A percentile compares a stretch with the other conserved stretches of the same genome.
phyloP scores from a whole-genome alignment of 2,888 invertebrate species.

The Abscondita cerata region DNA sequence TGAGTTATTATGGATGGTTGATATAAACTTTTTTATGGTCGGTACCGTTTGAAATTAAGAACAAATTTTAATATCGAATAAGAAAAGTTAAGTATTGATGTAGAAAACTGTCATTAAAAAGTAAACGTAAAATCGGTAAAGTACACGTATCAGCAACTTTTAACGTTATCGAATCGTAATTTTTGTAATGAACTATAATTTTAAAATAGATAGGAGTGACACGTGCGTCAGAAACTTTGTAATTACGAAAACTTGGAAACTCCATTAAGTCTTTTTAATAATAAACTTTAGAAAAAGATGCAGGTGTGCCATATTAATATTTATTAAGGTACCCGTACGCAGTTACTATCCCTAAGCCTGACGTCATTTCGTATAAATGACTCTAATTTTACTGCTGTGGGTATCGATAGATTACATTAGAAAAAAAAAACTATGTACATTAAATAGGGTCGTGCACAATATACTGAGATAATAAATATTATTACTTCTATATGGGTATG shows the following conservation, averaged over 20 bases:
- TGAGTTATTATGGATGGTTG: no score
- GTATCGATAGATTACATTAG: slow-evolving; percentile 28
- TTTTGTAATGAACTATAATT: slow-evolving; percentile 3
- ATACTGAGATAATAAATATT: slow-evolving; percentile 19
- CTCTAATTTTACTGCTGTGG: slow-evolving; percentile 30
- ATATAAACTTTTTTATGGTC: no score
- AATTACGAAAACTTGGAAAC: slow-evolving; percentile 29
- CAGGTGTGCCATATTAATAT: slow-evolving; percentile 33
- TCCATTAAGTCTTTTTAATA: slow-evolving; percentile 27
- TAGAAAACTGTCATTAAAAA: no score
- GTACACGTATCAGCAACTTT: not conserved
- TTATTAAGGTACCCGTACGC: slow-evolving; percentile 28
- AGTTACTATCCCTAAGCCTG: slow-evolving; percentile 21
- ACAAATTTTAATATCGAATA: no score
- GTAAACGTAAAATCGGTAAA: no score
- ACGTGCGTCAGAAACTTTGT: slow-evolving; percentile 27
- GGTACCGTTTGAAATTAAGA: no score
- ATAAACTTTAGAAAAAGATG: slow-evolving; percentile 30
- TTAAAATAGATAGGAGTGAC: slow-evolving; percentile 8
- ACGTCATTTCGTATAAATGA: slow-evolving; percentile 29
- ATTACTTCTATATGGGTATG: slow-evolving; percentile 21
- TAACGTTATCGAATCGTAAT: not conserved
- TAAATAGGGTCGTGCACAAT: slow-evolving; percentile 20
- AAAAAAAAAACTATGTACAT: slow-evolving; percentile 20
- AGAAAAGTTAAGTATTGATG: no score